Percentiles rank a stretch among this genome's conserved stretches.
phyloP scores from a whole-genome alignment of 1,140 invertebrate species.

The Meloidogyne chitwoodi region DNA sequence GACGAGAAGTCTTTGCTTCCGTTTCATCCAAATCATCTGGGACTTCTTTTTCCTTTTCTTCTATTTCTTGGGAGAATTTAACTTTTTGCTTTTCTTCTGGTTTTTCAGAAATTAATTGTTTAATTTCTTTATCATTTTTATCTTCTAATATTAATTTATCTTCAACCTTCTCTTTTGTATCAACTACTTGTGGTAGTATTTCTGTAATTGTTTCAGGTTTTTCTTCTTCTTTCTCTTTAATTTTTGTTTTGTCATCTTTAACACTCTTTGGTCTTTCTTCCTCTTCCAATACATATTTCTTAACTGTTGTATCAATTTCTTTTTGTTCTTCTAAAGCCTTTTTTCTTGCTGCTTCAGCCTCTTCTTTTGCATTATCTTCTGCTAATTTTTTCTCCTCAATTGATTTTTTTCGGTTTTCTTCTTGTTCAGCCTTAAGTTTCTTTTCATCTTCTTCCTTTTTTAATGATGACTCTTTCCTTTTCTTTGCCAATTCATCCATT shows the following conservation, averaged over 20 bases:
- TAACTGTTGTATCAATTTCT: background rate
- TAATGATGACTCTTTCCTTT: background rate
- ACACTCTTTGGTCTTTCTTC: background rate
- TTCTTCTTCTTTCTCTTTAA: background rate
- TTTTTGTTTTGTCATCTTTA: background rate
- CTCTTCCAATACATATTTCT: slow-evolving; percentile 4
- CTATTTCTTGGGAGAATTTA: background rate
- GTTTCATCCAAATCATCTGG: background rate
- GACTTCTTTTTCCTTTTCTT: background rate
- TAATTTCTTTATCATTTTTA: background rate
- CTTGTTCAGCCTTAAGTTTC: background rate
- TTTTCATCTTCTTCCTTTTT: slow-evolving; percentile 4
- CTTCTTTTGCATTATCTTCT: background rate
- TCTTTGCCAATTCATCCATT: background rate
- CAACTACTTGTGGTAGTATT: background rate
- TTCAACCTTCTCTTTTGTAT: background rate
- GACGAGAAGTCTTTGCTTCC: background rate
- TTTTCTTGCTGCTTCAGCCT: slow-evolving; percentile 5
- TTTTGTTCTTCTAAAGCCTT: background rate
- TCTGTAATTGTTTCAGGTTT: too few species aligned
- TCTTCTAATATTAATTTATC: background rate
- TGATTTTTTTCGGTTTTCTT: background rate
- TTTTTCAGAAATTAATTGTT: background rate
- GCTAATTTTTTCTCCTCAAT: background rate
- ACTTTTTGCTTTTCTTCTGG: background rate